Conservation (phyloP, 2,113 vertebrate genomes). For the Oryzias celebensis region DNA sequence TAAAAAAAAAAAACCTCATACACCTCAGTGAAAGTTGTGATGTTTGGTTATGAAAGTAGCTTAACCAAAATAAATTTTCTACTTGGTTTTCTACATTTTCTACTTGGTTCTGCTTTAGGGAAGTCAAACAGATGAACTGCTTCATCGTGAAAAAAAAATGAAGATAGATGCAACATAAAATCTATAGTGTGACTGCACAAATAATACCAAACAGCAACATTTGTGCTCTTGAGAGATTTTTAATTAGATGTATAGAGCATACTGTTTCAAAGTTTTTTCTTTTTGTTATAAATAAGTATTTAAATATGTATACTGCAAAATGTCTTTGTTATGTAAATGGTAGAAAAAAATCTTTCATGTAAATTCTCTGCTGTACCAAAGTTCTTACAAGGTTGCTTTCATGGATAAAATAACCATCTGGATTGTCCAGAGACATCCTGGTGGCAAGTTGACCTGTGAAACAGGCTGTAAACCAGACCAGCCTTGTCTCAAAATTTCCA, state of each 20-base stretch:
- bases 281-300: too few relatives aligned
- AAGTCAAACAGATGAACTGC: too few relatives aligned
- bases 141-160: too few relatives aligned
- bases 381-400: conserved; percentile 27
- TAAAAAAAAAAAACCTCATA: neutral
- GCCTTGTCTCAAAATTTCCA: conserved; percentile 37
- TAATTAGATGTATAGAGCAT: too few relatives aligned
- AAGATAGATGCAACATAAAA: too few relatives aligned
- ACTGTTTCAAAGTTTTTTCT: too few relatives aligned
- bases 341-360: conserved; percentile 23
- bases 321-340: neutral
- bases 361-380: conserved; percentile 34
- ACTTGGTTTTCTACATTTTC: too few relatives aligned
- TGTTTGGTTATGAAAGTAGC: neutral
- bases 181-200: too few relatives aligned
- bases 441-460: conserved; percentile 48
- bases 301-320: too few relatives aligned
- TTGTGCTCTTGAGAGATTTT: too few relatives aligned
- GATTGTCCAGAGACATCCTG: conserved; percentile 44
- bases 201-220: too few relatives aligned
- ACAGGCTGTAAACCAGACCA: conserved; percentile 48
- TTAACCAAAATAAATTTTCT: neutral
- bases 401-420: conserved; percentile 48
- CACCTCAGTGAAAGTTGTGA: neutral
- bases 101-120: too few relatives aligned